Evolutionary conservation across 2,797 vertebrate species (phyloP), one percentile per base, ranked within the genome.

Genomic region (Tinamus major): DNA sequence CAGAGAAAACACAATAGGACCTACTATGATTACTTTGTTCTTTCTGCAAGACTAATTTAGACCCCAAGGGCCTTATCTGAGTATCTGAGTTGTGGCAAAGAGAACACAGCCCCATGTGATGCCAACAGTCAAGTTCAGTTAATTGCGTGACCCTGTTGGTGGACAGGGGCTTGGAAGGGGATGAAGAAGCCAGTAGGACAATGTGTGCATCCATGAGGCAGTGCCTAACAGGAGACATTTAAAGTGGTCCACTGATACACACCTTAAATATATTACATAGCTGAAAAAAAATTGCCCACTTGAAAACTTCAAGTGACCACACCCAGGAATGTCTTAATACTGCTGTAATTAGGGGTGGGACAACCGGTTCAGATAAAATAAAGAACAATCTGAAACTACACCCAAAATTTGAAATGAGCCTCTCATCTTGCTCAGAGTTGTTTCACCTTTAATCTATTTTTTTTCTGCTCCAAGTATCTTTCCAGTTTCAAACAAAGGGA

Each of bases 351-450:
- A 95, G 53, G 81, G 94, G 90, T 87, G 86, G 91, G 92, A 96
- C 78, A 78, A 81, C 88, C 35, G 17, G 86, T 84, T 95, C 92
- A 93, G 92, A 96, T 95, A 95, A 96, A 96, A 91, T 91, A 95
- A 93, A 90, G 79, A 95, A 94, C 95, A 94, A 92, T 87, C 53
- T 87, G 93, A 93, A 96, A 92, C 93, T 96, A 94, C 93, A 95
- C 95, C 92, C 94, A 85, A 96, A 94, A 96, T 79, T 91, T 79
- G 35, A 86, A 63, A 91, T 35, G n/a, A 93, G 82, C 56, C 61
- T 94, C 83, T 91, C 87, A 82, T 85, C 83, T 64, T 92, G 74
- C 62, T 63, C 39, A 64, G 37, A 71, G 72, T 63, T 82, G 58
- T 92, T 90, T 81, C 35, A 49, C 42, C 71, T 94, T 86, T 91